Evolutionary conservation across 1,140 invertebrate species (phyloP), one percentile per base, ranked within the genome.

Genomic region (Chelonus insularis): DNA sequence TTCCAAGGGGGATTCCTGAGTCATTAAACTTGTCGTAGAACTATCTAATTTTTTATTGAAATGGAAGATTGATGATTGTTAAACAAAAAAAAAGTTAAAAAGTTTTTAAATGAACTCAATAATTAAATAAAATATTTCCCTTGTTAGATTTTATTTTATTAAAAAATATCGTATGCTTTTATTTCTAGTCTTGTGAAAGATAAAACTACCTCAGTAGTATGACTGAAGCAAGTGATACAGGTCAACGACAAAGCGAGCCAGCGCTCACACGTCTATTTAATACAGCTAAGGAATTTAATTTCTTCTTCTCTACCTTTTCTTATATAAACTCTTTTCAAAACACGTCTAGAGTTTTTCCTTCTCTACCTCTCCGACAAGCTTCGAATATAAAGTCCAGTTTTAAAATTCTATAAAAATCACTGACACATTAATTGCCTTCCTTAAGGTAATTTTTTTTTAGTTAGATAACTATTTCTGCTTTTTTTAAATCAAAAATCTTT

Each of bases 241-340:
- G 23, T 50, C 37, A 58, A 43, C 41, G 57, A 41, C 32, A 20
- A 58, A 32, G 45, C 18, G 50, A 50, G 50, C 57, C 29, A 58
- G 50, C 16, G 23, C 41, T 57, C 41, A n/a, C 7, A 29, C 50
- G 55, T 45, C 55, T 57, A 32, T 41, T 21, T 20, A 25, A 57
- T 57, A 32, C 14, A 57, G 23, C 41, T 32, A 5, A 34, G 34
- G 57, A 58, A 58, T 58, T 58, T 58, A 58, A 58, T 58, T 58
- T 58, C 43, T 58, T 34, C 29, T 36, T 58, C 25, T 21, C 11
- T 21, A 16, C 8, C 43, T 58, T 23, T 25, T 18, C 37, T 58
- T 58, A 58, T 58, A 58, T 58, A 50, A 58, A 50, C 57, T 50
- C 14, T 1, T 12, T 16, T 8, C 20, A 37, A 58, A 48, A 58